Percentiles rank a stretch among this genome's conserved stretches.
These are phyloP conservation scores for Metacarcinus magister DNA, from an alignment of 2,888 invertebrate species.

Conservation along the genomic window DNA sequence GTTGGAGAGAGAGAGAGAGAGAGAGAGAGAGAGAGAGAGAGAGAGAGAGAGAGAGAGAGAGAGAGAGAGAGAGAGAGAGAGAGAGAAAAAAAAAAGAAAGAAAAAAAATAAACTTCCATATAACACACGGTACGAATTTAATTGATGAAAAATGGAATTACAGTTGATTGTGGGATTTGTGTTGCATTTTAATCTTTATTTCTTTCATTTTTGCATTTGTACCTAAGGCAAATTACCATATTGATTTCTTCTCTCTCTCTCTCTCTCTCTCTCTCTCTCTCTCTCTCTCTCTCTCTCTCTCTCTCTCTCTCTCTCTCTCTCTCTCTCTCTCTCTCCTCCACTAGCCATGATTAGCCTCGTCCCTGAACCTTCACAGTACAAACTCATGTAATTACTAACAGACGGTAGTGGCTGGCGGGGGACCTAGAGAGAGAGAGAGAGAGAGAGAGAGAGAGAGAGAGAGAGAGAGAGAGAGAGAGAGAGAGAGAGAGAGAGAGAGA, in stretches of 20 bases:
- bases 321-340: neutral
- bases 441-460: conserved; percentile 2
- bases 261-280: neutral
- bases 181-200: neutral
- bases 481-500: neutral
- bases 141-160: neutral
- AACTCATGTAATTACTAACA: neutral
- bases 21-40: neutral
- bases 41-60: neutral
- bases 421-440: neutral
- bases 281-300: neutral
- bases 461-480: conserved; percentile 2
- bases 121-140: neutral
- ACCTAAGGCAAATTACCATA: neutral
- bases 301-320: neutral
- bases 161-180: neutral
- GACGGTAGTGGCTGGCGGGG: neutral
- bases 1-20: neutral
- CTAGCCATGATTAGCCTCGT: neutral
- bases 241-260: neutral
- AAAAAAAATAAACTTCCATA: neutral
- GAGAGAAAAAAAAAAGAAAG: neutral
- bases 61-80: neutral
- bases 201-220: neutral
- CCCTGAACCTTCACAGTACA: neutral